Base-by-base conservation (phyloP, 2,888 invertebrate species). In the Epinotia ramella region DNA sequence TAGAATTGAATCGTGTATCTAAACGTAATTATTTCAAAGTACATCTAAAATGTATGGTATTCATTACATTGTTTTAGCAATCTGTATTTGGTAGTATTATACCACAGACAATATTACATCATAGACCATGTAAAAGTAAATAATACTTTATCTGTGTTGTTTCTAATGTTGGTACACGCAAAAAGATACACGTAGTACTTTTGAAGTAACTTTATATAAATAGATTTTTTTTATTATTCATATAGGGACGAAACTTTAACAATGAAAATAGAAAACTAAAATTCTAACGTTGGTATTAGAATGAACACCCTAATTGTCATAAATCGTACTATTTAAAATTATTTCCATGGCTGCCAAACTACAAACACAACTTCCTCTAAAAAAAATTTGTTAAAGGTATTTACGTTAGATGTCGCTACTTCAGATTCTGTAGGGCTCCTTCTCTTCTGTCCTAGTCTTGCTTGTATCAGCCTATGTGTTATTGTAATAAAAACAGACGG, bases 1-100 rank as follows among this genome's bases (percentile, higher is more conserved):
- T 73, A 71, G 81, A 89, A 87, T 89, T 90, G 89, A 89, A 89
- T 90, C 90, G 89, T 89, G 89, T 88, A 76, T 76, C 53, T 65
- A 56, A 75, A 18, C 53, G 44, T 59, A 18, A 53, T 66, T 66
- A 56, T 28, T 64, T 62, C n/a, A 18, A 66, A 62, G 18, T 46
- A 18, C 62, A 62, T 62, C 60, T 57, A 0, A 11, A 76, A 71
- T 56, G 28, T 71, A 71, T 76, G 62, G 18, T 13, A 53, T 56
- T 71, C 18, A 18, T 9, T 18, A 64, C 24, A 33, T 53, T 65
- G 16, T 18, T 40, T 20, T 56, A 1, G 20, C 71, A 84, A 82
- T 80, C 77, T 77, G 1, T 75, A 87, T 73, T 88, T 80, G 53
- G 83, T 79, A 76, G 88, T 76, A 77, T 87, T 83, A 83, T 85